Percentiles rank a stretch among this genome's conserved stretches.
Evolutionary conservation across 2,113 vertebrate genomes (phyloP).

Genomic region (Myotis lucifugus): DNA sequence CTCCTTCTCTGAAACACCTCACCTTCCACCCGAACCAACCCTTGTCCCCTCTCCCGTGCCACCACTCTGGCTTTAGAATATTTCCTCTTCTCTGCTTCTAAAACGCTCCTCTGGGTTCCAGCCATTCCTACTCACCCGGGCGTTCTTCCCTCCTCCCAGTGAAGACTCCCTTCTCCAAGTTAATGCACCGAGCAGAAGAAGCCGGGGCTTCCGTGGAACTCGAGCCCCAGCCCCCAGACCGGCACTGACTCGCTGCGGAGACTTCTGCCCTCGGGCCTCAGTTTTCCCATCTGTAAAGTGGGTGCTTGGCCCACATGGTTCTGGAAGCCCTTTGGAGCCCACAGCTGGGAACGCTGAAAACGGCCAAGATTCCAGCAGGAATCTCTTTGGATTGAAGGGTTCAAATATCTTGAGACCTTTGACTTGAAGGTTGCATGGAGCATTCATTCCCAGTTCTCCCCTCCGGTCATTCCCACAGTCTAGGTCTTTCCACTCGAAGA

Average conservation of each 20-base stretch:
- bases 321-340: neutral
- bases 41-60: neutral
- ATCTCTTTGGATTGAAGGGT: neutral
- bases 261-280: neutral
- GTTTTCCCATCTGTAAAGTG: constrained; percentile 45
- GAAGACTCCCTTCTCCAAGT: neutral
- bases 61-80: constrained; percentile 6
- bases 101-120: neutral
- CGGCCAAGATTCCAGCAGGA: neutral
- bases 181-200: neutral
- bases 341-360: neutral
- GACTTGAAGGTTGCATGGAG: neutral
- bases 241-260: neutral
- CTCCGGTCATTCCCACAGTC: neutral
- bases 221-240: neutral
- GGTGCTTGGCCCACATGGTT: neutral
- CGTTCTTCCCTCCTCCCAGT: neutral
- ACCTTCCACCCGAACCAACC: neutral
- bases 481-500: neutral
- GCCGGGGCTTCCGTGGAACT: neutral
- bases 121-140: neutral
- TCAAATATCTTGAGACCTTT: neutral
- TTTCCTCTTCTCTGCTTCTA: neutral
- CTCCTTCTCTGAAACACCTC: neutral
- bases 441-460: neutral